These are phyloP conservation scores for Ormyrus rosae DNA, from an alignment of 2,888 invertebrate genomes.

Conservation along the genomic window DNA sequence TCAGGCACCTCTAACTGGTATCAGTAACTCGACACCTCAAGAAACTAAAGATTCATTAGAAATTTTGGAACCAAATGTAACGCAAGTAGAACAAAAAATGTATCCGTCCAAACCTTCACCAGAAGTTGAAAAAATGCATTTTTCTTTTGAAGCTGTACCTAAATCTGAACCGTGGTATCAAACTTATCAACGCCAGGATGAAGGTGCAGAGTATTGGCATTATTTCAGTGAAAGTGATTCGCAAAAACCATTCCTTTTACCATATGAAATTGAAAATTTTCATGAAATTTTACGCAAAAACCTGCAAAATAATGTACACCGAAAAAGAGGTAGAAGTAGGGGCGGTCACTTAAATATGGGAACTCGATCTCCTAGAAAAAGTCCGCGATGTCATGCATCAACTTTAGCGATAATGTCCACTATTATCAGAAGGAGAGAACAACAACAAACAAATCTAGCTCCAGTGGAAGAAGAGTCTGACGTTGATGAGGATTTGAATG, in stretches of 20 bases:
- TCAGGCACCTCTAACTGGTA: constrained; percentile 74
- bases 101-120: constrained; percentile 74
- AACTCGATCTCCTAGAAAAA: constrained; percentile 85
- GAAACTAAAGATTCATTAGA: constrained; percentile 63
- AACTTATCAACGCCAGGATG: constrained; percentile 86
- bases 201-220: constrained; percentile 81
- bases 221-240: constrained; percentile 79
- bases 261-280: constrained; percentile 83
- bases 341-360: constrained; percentile 56
- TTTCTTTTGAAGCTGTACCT: constrained; percentile 87
- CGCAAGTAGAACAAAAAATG: constrained; percentile 60
- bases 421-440: constrained; percentile 72
- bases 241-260: constrained; percentile 82
- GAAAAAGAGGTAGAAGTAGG: constrained; percentile 58
- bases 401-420: constrained; percentile 86
- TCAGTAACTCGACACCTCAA: constrained; percentile 67
- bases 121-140: constrained; percentile 81
- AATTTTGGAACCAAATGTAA: constrained; percentile 69
- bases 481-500: constrained; percentile 68
- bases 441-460: constrained; percentile 60
- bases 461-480: constrained; percentile 66
- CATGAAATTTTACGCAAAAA: constrained; percentile 67
- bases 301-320: constrained; percentile 60
- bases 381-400: constrained; percentile 91
- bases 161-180: constrained; percentile 87